Evolutionary conservation across 64 coral and sea anemone species (phyloP).

Genomic region (Acropora tenuis): DNA sequence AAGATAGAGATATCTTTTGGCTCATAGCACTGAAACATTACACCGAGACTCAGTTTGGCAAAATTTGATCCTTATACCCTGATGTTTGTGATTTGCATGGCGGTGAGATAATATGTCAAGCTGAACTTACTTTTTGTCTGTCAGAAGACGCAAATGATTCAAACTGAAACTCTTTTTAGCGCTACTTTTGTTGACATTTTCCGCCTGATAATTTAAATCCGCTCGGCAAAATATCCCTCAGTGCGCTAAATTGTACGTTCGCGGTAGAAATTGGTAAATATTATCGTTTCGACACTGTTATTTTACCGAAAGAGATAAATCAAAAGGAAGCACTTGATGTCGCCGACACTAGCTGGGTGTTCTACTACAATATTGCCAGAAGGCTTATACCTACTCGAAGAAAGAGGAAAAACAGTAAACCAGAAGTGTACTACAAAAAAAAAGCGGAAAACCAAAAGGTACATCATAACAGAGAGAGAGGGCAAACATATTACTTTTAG

Average conservation of each 20-base stretch:
- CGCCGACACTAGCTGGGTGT: neutral
- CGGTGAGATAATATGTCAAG: neutral
- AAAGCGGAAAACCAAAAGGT: neutral
- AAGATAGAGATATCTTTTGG: neutral
- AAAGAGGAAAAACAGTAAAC: neutral
- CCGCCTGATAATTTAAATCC: neutral
- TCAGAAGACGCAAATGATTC: neutral
- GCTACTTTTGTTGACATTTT: neutral
- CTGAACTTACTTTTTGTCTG: neutral
- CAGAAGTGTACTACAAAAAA: neutral
- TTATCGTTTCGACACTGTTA: neutral
- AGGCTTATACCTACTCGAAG: neutral
- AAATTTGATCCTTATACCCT: neutral
- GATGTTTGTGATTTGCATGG: neutral
- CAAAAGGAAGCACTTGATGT: neutral
- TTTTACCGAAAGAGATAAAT: neutral
- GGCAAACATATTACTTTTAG: neutral
- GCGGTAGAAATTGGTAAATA: slow-evolving; percentile 21
- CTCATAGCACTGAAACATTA: neutral
- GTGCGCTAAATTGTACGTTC: neutral
- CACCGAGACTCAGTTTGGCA: no score
- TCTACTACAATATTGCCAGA: neutral
- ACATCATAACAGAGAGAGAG: neutral
- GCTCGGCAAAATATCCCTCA: neutral
- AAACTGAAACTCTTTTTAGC: neutral